Evolutionary conservation across 2,888 invertebrate genomes (phyloP), one percentile per base, ranked within the genome.

Genomic region (Corbicula japonica): DNA sequence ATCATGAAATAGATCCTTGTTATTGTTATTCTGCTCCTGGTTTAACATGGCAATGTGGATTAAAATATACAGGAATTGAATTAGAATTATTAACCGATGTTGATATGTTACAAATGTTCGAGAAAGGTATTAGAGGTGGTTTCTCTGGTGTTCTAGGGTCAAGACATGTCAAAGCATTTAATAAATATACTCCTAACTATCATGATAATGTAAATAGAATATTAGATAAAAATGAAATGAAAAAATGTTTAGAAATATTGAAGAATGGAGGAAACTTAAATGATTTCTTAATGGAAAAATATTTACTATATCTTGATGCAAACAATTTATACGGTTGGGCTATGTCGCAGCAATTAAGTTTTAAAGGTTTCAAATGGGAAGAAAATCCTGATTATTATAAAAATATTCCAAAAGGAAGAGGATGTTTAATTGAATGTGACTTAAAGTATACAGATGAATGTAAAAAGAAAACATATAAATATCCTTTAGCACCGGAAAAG

Each of bases 21-120:
- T 28, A 65, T 65, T 73, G 44, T 65, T 73, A 34, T 18, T 44
- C 56, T 34, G 58, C 65, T 56, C 76, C 80, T 2, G 76, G 80
- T 1, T 74, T 77, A 73, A 62, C 80, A 34, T 80, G 80, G 73
- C 68, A 73, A 69, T 34, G 62, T 35, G 73, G 69, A 1, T 78
- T 83, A 46, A 83, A 83, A 74, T 71, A 46, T 66, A 78, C 72
- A 15, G 46, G 61, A 0, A 62, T 81, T 50, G 44, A 74, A 35
- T 63, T 83, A 62, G 77, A 83, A 77, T 62, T 77, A 38, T 48
- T 83, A 62, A 66, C 65, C 5, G 80, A 78, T 52, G 2, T 56
- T 56, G 66, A 77, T 65, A 81, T 74, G 76, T 54, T 71, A n/a
- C 44, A 46, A 35, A 48, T 77, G 35, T 38, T 77, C 34, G 76